Conservation (phyloP, 2,797 vertebrate genomes). For the Pangasius djambal region DNA sequence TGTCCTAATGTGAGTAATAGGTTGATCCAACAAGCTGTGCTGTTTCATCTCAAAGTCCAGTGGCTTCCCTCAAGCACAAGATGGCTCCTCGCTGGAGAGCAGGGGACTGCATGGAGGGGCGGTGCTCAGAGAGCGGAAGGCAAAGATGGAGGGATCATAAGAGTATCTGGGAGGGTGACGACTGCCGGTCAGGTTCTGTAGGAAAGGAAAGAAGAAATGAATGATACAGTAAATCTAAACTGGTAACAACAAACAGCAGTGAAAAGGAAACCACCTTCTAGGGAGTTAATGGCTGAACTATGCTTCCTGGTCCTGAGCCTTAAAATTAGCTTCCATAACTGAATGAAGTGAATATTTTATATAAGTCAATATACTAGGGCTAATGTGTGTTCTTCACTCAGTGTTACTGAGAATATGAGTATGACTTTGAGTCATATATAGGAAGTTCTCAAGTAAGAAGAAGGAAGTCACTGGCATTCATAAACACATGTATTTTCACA, state of each 20-base stretch:
- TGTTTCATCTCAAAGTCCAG: slow-evolving; percentile 38
- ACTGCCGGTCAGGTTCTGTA: slow-evolving; percentile 78
- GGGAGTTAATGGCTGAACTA: not conserved
- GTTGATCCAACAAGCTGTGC: slow-evolving; percentile 33
- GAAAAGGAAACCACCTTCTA: slow-evolving; percentile 8
- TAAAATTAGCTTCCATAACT: not conserved
- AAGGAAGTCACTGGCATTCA: not conserved
- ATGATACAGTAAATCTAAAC: slow-evolving; percentile 16
- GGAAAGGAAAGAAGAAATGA: slow-evolving; percentile 51
- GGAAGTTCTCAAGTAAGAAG: not conserved
- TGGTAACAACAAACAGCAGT: slow-evolving; percentile 2
- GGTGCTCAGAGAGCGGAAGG: slow-evolving; percentile 88
- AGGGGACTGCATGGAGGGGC: slow-evolving; percentile 84
- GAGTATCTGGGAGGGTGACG: slow-evolving; percentile 80
- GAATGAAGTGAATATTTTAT: not conserved
- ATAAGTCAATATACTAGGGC: not conserved
- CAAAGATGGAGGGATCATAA: slow-evolving; percentile 88
- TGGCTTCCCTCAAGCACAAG: slow-evolving; percentile 70
- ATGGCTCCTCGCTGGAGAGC: slow-evolving; percentile 83
- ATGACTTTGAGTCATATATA: not conserved
- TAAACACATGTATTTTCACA: not conserved
- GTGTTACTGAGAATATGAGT: not conserved
- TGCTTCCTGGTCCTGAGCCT: not conserved
- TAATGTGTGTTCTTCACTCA: not conserved
- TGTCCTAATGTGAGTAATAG: slow-evolving; percentile 34